phyloP scores from a whole-genome alignment of 92 coral and sea anemone species.

The Hydrozoanthus gracilis region DNA sequence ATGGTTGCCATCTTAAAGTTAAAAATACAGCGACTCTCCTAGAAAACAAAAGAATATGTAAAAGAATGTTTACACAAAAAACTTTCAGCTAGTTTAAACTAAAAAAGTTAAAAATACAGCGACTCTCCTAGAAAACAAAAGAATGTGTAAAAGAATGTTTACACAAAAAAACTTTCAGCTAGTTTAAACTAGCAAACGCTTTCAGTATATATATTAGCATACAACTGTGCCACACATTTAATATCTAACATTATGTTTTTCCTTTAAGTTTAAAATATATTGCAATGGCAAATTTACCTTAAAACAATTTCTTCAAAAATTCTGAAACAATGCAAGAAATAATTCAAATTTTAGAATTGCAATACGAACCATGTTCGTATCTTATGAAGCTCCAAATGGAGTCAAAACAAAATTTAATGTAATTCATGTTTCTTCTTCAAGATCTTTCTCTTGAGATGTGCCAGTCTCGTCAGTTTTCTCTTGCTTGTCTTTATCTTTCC shows the following conservation, averaged over 20 bases:
- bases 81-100: too few species aligned
- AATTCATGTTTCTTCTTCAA: conserved; percentile 38
- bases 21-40: too few species aligned
- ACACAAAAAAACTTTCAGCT: too few species aligned
- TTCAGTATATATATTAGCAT: too few species aligned
- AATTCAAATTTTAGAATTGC: conserved; percentile 9
- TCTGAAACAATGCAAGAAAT: neutral
- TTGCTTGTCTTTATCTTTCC: conserved; percentile 39
- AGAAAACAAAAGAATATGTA: too few species aligned
- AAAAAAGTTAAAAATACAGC: too few species aligned
- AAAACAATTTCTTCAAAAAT: conserved; percentile 7
- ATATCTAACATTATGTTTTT: neutral
- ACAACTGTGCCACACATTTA: neutral
- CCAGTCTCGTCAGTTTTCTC: conserved; percentile 48
- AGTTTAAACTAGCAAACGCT: too few species aligned
- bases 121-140: too few species aligned
- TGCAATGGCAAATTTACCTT: neutral
- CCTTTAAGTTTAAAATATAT: conserved; percentile 21
- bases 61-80: too few species aligned
- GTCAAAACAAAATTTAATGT: neutral
- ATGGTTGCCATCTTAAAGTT: too few species aligned
- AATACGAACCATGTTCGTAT: conserved; percentile 10
- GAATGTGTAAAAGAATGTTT: too few species aligned
- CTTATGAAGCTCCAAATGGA: neutral
- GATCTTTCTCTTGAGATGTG: conserved; percentile 18